These are phyloP conservation scores for Forbesichthys papilliferus DNA, from an alignment of 2,113 vertebrate species.

Conservation along the genomic window DNA sequence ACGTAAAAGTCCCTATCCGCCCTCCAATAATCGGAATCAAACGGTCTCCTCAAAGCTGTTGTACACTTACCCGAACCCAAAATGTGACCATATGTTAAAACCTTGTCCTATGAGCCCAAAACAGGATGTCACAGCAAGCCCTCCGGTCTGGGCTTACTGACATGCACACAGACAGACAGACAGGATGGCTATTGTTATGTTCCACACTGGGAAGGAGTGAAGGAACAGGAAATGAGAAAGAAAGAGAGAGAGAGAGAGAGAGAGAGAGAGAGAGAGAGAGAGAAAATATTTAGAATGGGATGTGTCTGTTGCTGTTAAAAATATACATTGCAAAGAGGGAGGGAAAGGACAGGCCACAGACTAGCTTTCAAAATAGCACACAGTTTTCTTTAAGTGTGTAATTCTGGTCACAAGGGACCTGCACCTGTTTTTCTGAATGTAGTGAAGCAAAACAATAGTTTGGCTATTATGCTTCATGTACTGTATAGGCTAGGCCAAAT, in stretches of 20 bases:
- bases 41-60: conserved; percentile 53
- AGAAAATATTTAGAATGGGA: conserved; percentile 12
- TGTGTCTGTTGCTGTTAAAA: neutral
- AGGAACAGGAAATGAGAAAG: conserved; percentile 27
- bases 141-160: conserved; percentile 40
- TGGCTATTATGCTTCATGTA: neutral
- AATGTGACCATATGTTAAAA: conserved; percentile 69
- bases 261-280: conserved; percentile 27
- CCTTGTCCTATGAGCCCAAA: conserved; percentile 65
- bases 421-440: too few species aligned
- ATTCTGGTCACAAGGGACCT: too few species aligned
- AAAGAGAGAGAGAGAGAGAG: conserved; percentile 20
- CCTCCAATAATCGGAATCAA: conserved; percentile 37
- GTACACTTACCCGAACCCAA: conserved; percentile 61
- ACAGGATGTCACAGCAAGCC: conserved; percentile 76
- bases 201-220: conserved; percentile 31
- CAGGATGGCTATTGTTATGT: conserved; percentile 62
- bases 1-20: conserved; percentile 2
- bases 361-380: too few species aligned
- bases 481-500: neutral
- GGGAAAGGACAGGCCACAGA: too few species aligned
- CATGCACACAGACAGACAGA: conserved; percentile 15
- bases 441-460: neutral
- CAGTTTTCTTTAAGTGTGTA: too few species aligned
- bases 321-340: too few species aligned